Base-by-base conservation (phyloP, 2,888 invertebrate genomes). In the Torymus texanus region DNA sequence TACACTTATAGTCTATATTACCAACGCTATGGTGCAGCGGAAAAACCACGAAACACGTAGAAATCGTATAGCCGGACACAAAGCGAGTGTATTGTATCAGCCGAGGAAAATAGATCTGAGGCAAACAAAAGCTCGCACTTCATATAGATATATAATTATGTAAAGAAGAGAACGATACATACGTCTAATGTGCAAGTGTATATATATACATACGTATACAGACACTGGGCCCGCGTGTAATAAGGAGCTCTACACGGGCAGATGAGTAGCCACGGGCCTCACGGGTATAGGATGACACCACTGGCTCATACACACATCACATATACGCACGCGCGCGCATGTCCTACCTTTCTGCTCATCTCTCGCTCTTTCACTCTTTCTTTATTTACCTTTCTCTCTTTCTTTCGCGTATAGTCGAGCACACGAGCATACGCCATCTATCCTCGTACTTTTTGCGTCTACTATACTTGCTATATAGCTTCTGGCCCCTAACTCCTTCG, bases 211-310 rank as follows among this genome's bases (percentile, higher is more conserved):
- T 50, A 50, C 50, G 41, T 82, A 84, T 0, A n/a, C 50, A 50
- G 21, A 55, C 21, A 21, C 21, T 21, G 14, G 53, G 1, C 81
- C 83, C 83, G 85, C 83, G 84, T 85, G 86, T 85, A 87, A 88
- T 87, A 87, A 88, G 85, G 85, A 84, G 85, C 85, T 83, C 84
- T n/a, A n/a, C n/a, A 18, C 21, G 29, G 14, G 84, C 85, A 84
- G 85, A 84, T 83, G 85, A 86, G 84, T 84, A 84, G 84, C 82
- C 84, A 80, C 83, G 82, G 85, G 85, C 41, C 87, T 85, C 88
- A 88, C 88, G 88, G 86, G 88, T 88, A 88, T 88, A 88, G 87
- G 87, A 88, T 89, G 88, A 88, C 88, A 88, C 84, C 88, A 88
- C 68, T 59, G 65, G 58, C 55, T 63, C 55, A 56, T 59, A 67